Percentiles rank a stretch among this genome's conserved stretches.
These are phyloP conservation scores for Lophius piscatorius DNA, from an alignment of 2,113 vertebrate genomes.

Conservation along the genomic window DNA sequence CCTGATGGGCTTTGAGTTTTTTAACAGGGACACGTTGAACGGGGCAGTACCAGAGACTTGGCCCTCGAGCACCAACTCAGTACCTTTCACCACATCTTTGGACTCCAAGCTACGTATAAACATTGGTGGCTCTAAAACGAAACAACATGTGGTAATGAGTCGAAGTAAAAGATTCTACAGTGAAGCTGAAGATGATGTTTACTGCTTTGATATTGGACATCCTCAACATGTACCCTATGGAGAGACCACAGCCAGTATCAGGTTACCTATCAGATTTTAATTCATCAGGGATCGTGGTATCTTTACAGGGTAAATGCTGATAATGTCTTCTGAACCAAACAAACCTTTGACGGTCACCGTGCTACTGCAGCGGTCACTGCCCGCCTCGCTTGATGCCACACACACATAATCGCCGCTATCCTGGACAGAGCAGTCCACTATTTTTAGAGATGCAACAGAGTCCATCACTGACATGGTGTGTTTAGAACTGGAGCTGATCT, in stretches of 20 bases:
- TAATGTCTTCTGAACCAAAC: conserved; percentile 43
- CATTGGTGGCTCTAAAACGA: conserved; percentile 86
- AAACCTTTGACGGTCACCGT: conserved; percentile 94
- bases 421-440: conserved; percentile 79
- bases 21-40: conserved; percentile 91
- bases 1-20: conserved; percentile 87
- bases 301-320: not conserved
- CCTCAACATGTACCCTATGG: not conserved
- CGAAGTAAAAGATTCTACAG: too few species aligned
- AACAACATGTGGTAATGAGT: not conserved
- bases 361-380: conserved; percentile 90
- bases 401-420: conserved; percentile 94
- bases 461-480: conserved; percentile 82
- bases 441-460: conserved; percentile 81
- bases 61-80: conserved; percentile 89
- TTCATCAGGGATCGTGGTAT: not conserved
- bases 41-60: conserved; percentile 90
- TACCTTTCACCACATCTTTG: conserved; percentile 91
- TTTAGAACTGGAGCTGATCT: conserved; percentile 84
- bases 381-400: conserved; percentile 92
- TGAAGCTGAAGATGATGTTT: too few species aligned
- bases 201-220: too few species aligned
- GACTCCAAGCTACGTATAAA: conserved; percentile 91
- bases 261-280: too few species aligned
- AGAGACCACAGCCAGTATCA: not conserved